phyloP scores from a whole-genome alignment of 2,797 vertebrate genomes.

The Gadopsis marmoratus region DNA sequence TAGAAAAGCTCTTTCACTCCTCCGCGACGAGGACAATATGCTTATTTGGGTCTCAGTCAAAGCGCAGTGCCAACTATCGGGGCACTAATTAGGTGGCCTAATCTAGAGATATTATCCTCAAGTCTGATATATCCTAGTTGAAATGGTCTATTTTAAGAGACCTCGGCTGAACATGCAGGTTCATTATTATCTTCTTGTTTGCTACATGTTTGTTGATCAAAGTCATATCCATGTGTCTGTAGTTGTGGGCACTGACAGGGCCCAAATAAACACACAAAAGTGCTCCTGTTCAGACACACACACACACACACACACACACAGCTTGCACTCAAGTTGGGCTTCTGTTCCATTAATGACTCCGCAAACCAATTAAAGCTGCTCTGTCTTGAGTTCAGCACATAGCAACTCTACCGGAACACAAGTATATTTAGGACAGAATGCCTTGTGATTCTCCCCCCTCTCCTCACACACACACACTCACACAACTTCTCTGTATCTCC shows the following conservation, averaged over 20 bases:
- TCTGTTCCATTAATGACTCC: constrained; percentile 77
- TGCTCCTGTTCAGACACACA: constrained; percentile 23
- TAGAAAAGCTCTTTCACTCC: constrained; percentile 60
- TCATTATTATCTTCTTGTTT: constrained; percentile 82
- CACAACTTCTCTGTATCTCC: constrained; percentile 13
- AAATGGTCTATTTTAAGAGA: constrained; percentile 81
- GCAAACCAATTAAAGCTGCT: constrained; percentile 77
- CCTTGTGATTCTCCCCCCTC: constrained; percentile 43
- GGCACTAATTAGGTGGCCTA: constrained; percentile 81
- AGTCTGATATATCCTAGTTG: constrained; percentile 77
- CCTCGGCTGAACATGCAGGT: constrained; percentile 75
- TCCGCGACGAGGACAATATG: constrained; percentile 78
- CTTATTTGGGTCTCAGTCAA: constrained; percentile 78
- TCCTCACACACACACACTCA: background rate
- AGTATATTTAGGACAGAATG: constrained; percentile 77
- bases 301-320: constrained; percentile 20
- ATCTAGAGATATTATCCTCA: constrained; percentile 79
- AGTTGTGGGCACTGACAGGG: constrained; percentile 77
- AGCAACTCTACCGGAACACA: constrained; percentile 59
- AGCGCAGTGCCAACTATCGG: constrained; percentile 68
- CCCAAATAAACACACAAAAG: constrained; percentile 63
- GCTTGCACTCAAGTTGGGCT: constrained; percentile 46
- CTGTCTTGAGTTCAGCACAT: constrained; percentile 64
- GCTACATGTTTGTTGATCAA: constrained; percentile 84
- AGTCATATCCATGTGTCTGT: constrained; percentile 75